Conservation (phyloP, 2,797 vertebrate species). For the Chiloscyllium punctatum region DNA sequence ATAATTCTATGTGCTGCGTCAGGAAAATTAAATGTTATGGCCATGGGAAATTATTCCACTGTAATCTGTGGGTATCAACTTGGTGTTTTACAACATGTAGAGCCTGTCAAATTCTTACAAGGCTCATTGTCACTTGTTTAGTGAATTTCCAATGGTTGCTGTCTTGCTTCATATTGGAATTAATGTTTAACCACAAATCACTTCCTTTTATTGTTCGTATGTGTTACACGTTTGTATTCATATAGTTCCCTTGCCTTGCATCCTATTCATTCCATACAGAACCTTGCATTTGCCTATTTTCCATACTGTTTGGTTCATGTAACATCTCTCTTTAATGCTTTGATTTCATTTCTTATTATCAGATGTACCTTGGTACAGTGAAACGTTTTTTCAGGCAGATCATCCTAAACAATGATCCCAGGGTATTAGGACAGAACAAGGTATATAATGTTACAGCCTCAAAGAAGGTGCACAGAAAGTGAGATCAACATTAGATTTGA, state of each 20-base stretch:
- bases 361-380: no score
- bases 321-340: neutral
- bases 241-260: neutral
- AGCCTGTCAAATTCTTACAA: neutral
- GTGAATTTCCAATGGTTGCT: neutral
- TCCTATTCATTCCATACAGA: neutral
- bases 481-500: no score
- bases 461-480: no score
- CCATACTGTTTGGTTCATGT: no score
- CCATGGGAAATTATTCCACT: neutral
- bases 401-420: no score
- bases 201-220: neutral
- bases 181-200: neutral
- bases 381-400: no score
- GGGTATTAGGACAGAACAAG: no score
- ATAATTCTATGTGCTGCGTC: constrained; percentile 2
- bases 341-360: no score
- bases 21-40: neutral
- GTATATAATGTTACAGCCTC: no score
- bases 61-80: neutral
- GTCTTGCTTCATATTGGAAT: neutral
- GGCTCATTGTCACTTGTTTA: neutral
- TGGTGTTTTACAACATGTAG: neutral
- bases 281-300: neutral
- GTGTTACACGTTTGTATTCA: neutral